Evolutionary conservation across 2,113 vertebrate genomes (phyloP).

Genomic region (Lonchura striata): DNA sequence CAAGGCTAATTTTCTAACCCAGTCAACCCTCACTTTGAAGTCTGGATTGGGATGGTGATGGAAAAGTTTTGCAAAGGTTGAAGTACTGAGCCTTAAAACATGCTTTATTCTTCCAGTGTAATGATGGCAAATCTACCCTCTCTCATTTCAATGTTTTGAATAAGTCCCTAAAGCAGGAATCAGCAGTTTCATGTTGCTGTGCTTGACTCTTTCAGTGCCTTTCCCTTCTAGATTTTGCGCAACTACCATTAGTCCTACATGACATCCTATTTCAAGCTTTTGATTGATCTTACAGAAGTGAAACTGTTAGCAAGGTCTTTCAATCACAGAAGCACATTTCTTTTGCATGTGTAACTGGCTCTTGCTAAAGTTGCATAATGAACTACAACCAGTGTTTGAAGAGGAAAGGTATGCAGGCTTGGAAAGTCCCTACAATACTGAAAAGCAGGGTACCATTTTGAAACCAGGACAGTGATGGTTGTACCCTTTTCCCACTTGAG

Average conservation of each 20-base stretch:
- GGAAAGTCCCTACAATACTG: neutral
- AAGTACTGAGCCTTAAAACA: conserved; percentile 38
- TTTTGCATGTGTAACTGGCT: neutral
- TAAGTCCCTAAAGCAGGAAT: conserved; percentile 21
- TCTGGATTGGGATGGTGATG: conserved; percentile 27
- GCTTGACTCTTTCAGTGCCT: conserved; percentile 26
- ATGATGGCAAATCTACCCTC: conserved; percentile 13
- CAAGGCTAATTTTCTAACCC: conserved; percentile 33
- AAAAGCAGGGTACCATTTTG: neutral
- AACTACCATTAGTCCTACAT: neutral
- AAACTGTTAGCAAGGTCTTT: neutral
- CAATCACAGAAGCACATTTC: neutral
- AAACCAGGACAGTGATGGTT: neutral
- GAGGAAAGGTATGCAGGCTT: neutral
- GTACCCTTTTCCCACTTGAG: neutral
- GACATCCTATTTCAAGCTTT: neutral
- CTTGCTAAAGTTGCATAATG: neutral
- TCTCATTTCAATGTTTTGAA: conserved; percentile 33
- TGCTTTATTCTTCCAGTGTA: conserved; percentile 52
- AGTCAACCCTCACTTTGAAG: conserved; percentile 42
- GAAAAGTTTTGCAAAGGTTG: conserved; percentile 11
- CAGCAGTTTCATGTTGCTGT: conserved; percentile 18
- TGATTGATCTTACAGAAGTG: neutral
- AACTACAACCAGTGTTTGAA: neutral
- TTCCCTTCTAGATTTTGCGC: neutral